Conservation (phyloP, 2,888 invertebrate species). For the Monopis laevigella region DNA sequence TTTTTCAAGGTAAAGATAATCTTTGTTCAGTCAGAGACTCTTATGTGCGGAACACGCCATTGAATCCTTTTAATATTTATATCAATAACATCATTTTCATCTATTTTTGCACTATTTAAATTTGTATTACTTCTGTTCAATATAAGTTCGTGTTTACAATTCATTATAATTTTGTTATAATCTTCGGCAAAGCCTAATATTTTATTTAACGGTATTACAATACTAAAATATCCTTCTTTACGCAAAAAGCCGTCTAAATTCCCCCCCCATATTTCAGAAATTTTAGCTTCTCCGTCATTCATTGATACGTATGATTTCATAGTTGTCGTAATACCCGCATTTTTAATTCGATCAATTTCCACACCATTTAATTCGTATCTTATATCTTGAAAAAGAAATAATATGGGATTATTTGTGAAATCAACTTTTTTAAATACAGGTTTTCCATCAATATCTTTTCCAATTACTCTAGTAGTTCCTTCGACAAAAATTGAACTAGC, state of each 20-base stretch:
- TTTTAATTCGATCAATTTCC: slow-evolving; percentile 26
- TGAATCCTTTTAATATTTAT: slow-evolving; percentile 18
- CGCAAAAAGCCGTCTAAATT: slow-evolving; percentile 16
- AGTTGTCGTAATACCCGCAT: slow-evolving; percentile 28
- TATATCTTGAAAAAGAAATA: slow-evolving; percentile 28
- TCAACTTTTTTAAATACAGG: slow-evolving; percentile 10
- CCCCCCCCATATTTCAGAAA: slow-evolving; percentile 25
- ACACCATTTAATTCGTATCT: no score
- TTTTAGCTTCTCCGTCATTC: slow-evolving; percentile 22
- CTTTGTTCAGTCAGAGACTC: no score
- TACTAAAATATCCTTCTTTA: slow-evolving; percentile 23
- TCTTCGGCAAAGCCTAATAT: slow-evolving; percentile 33
- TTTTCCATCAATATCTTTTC: slow-evolving; percentile 2
- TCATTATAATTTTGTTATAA: slow-evolving; percentile 33
- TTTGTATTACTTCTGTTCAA: slow-evolving; percentile 27
- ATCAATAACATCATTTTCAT: slow-evolving; percentile 14
- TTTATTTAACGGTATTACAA: slow-evolving; percentile 27
- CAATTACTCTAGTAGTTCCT: slow-evolving; percentile 17
- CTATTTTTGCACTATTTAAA: slow-evolving; percentile 22
- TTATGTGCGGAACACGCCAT: slow-evolving; percentile 15
- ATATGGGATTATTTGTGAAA: slow-evolving; percentile 24
- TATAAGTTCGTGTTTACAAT: slow-evolving; percentile 35
- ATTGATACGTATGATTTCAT: slow-evolving; percentile 32
- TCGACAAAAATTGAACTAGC: slow-evolving; percentile 20
- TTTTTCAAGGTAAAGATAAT: no score